Conservation (phyloP, 2,888 invertebrate genomes). For the Lysandra bellargus region DNA sequence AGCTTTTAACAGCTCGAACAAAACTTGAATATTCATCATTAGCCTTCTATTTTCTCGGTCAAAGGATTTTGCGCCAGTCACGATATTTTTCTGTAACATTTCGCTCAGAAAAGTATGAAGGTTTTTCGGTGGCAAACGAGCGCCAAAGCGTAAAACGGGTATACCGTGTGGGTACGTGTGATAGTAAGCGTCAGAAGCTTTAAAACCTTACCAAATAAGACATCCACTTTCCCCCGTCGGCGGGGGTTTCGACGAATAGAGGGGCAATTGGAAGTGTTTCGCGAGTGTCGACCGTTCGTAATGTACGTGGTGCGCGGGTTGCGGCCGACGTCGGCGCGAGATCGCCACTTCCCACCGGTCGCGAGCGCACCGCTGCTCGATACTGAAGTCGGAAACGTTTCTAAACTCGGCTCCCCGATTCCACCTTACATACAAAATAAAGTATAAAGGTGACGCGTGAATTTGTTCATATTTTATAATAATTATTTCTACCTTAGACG, state of each 20-base stretch:
- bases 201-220: neutral
- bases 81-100: neutral
- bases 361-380: neutral
- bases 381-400: neutral
- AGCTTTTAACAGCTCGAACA: slow-evolving; percentile 11
- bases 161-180: neutral
- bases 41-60: slow-evolving; percentile 12
- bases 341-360: neutral
- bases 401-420: no score
- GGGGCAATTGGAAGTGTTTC: neutral
- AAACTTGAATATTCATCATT: slow-evolving; percentile 22
- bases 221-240: neutral
- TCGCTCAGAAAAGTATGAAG: neutral
- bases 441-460: no score
- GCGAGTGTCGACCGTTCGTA: neutral
- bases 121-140: neutral
- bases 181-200: neutral
- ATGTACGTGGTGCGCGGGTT: neutral
- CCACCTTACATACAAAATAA: no score
- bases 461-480: no score
- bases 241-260: neutral
- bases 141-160: neutral
- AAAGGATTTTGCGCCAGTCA: neutral
- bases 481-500: no score
- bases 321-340: neutral